These are phyloP conservation scores for Enteromius treurensis DNA, from an alignment of 2,797 vertebrate species.

Conservation along the genomic window DNA sequence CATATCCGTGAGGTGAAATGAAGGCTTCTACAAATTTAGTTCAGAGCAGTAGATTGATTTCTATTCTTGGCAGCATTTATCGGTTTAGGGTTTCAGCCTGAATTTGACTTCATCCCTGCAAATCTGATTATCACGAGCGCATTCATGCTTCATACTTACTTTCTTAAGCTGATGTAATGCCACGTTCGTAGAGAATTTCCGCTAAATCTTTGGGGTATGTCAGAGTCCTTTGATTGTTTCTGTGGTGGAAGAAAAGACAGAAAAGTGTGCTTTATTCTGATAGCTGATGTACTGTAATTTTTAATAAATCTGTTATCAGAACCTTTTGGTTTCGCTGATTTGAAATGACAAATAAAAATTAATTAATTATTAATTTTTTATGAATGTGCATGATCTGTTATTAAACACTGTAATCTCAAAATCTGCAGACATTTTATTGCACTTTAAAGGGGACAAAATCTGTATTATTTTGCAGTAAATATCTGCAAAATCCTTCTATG, in stretches of 20 bases:
- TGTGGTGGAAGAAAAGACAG: conserved; percentile 29
- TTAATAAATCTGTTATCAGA: conserved; percentile 69
- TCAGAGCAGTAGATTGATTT: conserved; percentile 24
- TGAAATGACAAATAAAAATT: background rate
- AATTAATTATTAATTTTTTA: background rate
- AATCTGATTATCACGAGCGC: conserved; percentile 13
- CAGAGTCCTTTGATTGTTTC: conserved; percentile 27
- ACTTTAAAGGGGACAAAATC: background rate
- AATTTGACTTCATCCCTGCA: background rate
- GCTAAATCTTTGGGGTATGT: background rate
- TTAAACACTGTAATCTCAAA: background rate
- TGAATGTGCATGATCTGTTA: background rate
- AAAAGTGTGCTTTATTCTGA: conserved; percentile 56
- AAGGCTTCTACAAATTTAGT: conserved; percentile 12
- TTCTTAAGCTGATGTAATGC: conserved; percentile 20
- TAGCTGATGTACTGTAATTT: conserved; percentile 61
- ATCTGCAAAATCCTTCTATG: background rate
- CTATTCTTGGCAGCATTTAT: background rate
- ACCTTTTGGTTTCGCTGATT: conserved; percentile 53
- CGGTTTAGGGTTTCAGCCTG: conserved; percentile 11
- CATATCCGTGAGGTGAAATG: conserved; percentile 6
- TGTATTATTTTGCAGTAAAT: background rate
- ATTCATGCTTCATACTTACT: conserved; percentile 24
- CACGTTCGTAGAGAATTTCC: conserved; percentile 5
- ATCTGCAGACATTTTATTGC: background rate